Conservation (phyloP, 1,140 invertebrate species). For the Brachionus calyciflorus region DNA sequence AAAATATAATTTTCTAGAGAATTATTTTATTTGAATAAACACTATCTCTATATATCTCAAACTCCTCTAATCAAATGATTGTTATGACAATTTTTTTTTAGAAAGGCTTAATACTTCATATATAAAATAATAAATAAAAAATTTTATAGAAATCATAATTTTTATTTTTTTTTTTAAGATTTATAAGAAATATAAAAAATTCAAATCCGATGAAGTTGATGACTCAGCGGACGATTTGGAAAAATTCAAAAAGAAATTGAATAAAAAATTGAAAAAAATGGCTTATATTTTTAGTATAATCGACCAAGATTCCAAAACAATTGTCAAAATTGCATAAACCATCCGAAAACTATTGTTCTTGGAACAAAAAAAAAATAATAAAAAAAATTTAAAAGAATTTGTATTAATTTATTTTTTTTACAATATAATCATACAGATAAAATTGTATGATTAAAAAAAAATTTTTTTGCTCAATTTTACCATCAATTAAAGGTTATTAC, state of each 20-base stretch:
- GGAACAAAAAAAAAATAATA: background rate
- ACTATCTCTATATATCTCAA: too few species aligned
- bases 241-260: conserved; percentile 38
- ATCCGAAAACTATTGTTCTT: background rate
- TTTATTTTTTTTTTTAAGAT: conserved; percentile 13
- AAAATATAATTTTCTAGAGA: too few species aligned
- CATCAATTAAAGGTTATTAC: background rate
- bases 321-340: background rate
- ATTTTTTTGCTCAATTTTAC: background rate
- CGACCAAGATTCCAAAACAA: background rate
- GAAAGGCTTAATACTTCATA: too few species aligned
- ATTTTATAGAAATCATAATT: background rate
- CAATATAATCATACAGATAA: conserved; percentile 15
- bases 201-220: conserved; percentile 3
- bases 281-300: background rate
- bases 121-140: too few species aligned
- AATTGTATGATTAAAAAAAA: background rate
- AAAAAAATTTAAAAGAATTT: background rate
- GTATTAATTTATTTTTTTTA: background rate
- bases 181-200: conserved; percentile 21
- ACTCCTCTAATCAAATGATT: too few species aligned
- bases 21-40: too few species aligned
- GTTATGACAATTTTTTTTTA: too few species aligned
- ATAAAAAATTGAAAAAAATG: conserved; percentile 46
- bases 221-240: background rate